Evolutionary conservation across 2,113 vertebrate genomes (phyloP), one percentile per base, ranked within the genome.

Genomic region (Phaetusa simplex): DNA sequence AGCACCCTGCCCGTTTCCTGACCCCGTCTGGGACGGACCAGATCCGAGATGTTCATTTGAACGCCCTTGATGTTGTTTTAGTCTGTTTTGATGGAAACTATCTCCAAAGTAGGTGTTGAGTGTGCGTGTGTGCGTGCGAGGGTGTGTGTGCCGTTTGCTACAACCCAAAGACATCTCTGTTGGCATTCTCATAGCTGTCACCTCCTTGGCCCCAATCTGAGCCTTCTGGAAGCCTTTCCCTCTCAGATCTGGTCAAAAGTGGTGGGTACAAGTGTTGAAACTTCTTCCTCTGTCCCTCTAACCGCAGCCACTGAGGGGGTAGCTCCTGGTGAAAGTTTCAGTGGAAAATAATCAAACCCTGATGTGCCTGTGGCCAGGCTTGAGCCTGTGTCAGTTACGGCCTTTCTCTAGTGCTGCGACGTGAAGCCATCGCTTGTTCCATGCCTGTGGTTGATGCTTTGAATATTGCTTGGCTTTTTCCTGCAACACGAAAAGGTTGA

Each of bases 61-160:
- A n/a, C 73, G 26, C 29, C 13, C 11, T 45, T 22, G 22, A 3
- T 59, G 40, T 36, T 65, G 12, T 61, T 94, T 71, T n/a, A 67
- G 80, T 29, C 43, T 65, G 22, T 42, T 86, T 84, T 61, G 47
- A 9, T 47, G 82, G 36, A 56, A 76, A 40, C 40, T 22, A 4
- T 47, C 40, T 73, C 72, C 72, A 40, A 27, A 62, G n/a, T 36
- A 76, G 76, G 27, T 5, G 2, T 2, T 43, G 4, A 13, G 23
- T 40, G 29, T 40, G 45, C 1, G 4, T 15, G 23, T 40, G 29
- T 40, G 45, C 1, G 1, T 42, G 66, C 0, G 0, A 30, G n/a
- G n/a, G 5, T 0, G 0, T n/a, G 13, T 21, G 22, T 42, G 26
- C 45, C 34, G 5, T 59, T 56, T 92, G 34, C 56, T 50, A 58